Conservation (phyloP, 2,797 vertebrate species). For the Myiotriccus ornatus region DNA sequence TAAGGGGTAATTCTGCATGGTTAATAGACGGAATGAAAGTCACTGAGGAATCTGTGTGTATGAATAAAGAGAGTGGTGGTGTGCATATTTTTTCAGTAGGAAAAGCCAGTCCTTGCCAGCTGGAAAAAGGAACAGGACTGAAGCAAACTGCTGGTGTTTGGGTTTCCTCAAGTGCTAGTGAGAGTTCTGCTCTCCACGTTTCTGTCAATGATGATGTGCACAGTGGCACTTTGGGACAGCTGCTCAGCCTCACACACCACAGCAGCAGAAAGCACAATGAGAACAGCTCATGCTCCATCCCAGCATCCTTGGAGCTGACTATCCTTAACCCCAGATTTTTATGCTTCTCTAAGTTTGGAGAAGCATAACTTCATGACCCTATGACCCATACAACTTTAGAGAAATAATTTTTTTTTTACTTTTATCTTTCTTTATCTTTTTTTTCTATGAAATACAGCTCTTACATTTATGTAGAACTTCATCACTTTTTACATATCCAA, state of each 20-base stretch:
- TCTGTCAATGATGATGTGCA: rapidly evolving
- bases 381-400: rapidly evolving
- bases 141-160: background rate
- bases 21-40: too few species aligned
- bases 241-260: background rate
- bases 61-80: background rate
- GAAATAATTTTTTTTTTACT: rapidly evolving
- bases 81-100: background rate
- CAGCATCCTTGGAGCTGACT: background rate
- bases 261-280: background rate
- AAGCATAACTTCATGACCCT: background rate
- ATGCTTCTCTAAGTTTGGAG: background rate
- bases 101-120: background rate
- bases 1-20: background rate
- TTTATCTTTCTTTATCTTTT: too few species aligned
- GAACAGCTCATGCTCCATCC: background rate
- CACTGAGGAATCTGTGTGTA: background rate
- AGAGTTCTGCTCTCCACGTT: background rate
- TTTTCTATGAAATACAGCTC: background rate
- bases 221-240: background rate
- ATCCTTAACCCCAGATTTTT: background rate
- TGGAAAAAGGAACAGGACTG: background rate
- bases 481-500: background rate
- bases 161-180: background rate
- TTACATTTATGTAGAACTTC: background rate